These are phyloP conservation scores for Poecile montanus DNA, from an alignment of 2,797 vertebrate species.

Conservation along the genomic window DNA sequence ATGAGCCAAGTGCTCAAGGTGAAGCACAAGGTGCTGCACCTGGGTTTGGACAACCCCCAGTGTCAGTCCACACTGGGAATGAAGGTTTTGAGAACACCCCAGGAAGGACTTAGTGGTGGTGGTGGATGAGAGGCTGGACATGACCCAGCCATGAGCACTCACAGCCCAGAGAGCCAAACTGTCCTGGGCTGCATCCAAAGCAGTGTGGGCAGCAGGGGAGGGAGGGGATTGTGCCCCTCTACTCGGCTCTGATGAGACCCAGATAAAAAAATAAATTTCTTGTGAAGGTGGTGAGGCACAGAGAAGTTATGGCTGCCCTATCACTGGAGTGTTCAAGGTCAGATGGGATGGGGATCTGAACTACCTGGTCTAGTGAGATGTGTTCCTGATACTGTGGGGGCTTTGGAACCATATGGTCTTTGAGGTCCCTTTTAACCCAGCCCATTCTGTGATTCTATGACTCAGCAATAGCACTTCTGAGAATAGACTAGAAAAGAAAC, in stretches of 20 bases:
- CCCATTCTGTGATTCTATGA: background rate
- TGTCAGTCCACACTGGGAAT: no score
- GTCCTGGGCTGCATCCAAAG: background rate
- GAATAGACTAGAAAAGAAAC: background rate
- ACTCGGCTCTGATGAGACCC: background rate
- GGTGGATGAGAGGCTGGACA: no score
- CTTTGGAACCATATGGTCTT: background rate
- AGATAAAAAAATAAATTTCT: background rate
- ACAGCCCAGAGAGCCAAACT: background rate
- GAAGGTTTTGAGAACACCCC: background rate
- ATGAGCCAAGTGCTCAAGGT: background rate
- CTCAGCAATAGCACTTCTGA: background rate
- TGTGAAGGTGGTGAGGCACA: background rate
- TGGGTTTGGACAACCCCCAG: accelerated
- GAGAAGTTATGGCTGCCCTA: background rate
- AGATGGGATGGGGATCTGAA: no score
- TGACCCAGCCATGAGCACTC: background rate
- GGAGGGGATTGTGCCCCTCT: background rate
- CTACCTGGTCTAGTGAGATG: background rate
- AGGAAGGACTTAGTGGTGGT: background rate
- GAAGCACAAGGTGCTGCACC: background rate
- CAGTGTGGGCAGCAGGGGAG: accelerated
- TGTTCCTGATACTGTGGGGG: background rate
- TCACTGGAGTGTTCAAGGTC: accelerated
- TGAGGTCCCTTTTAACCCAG: background rate